A percentile compares a stretch with the other conserved stretches of the same genome.
phyloP scores from a whole-genome alignment of 1,140 invertebrate species.

The Zaprionus davidi region DNA sequence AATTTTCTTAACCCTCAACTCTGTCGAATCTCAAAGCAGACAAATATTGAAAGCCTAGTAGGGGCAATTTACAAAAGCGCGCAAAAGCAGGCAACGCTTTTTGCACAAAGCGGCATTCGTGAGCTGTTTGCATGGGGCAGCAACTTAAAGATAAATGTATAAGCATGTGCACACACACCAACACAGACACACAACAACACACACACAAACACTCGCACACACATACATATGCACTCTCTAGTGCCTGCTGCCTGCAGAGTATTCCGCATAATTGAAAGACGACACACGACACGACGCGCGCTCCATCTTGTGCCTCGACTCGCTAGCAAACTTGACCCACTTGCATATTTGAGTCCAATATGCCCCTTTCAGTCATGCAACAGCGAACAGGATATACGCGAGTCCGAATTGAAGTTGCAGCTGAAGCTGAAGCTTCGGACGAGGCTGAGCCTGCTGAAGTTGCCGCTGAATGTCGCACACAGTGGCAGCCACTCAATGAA shows the following conservation, averaged over 20 bases:
- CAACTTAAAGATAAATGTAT: neutral
- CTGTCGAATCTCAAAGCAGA: too few relatives aligned
- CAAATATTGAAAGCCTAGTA: neutral
- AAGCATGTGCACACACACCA: neutral
- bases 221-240: neutral
- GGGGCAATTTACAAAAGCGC: neutral
- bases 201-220: neutral
- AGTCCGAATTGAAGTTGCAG: constrained; percentile 32
- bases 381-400: constrained; percentile 1
- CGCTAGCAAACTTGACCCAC: constrained; percentile 20
- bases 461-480: constrained; percentile 6
- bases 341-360: constrained; percentile 6
- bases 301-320: neutral
- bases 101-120: neutral
- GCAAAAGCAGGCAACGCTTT: neutral
- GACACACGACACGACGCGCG: neutral
- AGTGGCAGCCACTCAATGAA: constrained; percentile 40
- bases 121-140: neutral
- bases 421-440: constrained; percentile 18
- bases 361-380: neutral
- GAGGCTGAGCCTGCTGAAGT: constrained; percentile 1
- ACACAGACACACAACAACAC: too few relatives aligned
- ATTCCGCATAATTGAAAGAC: neutral
- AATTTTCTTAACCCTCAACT: too few relatives aligned
- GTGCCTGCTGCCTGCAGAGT: neutral